Evolutionary conservation across 53 echinoderm and acorn worm species (phyloP), one percentile per base, ranked within the genome.

Genomic region (Crossaster papposus): DNA sequence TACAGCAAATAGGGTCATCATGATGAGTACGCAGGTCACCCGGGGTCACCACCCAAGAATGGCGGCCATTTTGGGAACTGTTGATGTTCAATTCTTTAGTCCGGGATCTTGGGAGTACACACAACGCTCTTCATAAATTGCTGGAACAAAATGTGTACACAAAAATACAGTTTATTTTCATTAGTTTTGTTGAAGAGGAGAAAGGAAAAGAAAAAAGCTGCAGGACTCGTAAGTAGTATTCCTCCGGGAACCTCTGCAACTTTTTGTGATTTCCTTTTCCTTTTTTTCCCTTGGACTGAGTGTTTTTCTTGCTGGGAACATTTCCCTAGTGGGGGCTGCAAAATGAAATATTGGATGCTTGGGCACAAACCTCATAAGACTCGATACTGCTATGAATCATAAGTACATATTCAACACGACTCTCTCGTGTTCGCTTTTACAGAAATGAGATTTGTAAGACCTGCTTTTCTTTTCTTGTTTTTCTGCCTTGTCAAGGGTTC

Each of bases 341-440:
- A 84, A 84, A 72, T 84, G 84, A 84, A 70, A 72, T 72, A 84
- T 72, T 72, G 30, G 50, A 71, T 84, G 84, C 84, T 36, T 18
- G 24, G 71, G 36, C 84, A 84, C 84, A 84, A 9, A 72, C 84
- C 81, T 51, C 52, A 12, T 58, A 15, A 32, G 64, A 81, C 81
- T 81, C 24, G 70, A 65, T 26, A 44, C 36, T 24, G n/a, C 65
- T 65, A 13, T 64, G 38, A 82, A 35, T 65, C 38, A 22, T 64
- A 68, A 64, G 37, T 23, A n/a, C 37, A 68, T 65, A 78, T 65
- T 34, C 65, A n/a, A 33, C 23, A 15, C 31, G 23, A 55, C 31
- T 28, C 81, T 58, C 81, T 52, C 81, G 54, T 81, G 81, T 81
- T 81, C 81, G 8, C 55, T 55, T 58, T 81, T 81, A 81, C 54